Evolutionary conservation across 2,888 invertebrate species (phyloP).

Genomic region (Dasypolia templi): DNA sequence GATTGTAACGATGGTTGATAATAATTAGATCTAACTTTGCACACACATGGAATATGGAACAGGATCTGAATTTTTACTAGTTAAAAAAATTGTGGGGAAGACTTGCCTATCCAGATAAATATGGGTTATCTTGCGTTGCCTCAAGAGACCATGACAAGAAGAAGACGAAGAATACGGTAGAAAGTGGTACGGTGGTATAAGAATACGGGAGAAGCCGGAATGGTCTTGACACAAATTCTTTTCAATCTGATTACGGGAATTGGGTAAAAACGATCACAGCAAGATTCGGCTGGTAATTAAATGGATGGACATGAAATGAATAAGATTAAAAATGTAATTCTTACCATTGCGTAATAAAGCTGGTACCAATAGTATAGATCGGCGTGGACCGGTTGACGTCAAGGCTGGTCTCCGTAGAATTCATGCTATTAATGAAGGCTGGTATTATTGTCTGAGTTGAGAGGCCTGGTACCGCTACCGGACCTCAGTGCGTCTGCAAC

Average conservation of each 20-base stretch:
- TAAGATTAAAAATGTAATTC: background rate
- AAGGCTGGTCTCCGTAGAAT: conserved; percentile 84
- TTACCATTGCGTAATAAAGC: conserved; percentile 94
- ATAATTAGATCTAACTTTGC: background rate
- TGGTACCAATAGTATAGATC: conserved; percentile 94
- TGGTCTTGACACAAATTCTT: background rate
- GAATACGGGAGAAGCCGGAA: background rate
- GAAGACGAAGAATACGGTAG: no score
- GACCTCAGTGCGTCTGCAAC: conserved; percentile 70
- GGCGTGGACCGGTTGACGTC: conserved; percentile 93
- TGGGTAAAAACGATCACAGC: background rate
- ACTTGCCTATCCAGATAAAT: background rate
- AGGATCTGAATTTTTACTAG: background rate
- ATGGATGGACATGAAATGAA: background rate
- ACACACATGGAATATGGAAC: background rate
- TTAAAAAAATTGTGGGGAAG: background rate
- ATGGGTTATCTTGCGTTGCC: background rate
- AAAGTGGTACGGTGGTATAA: no score
- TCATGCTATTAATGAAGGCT: conserved; percentile 77
- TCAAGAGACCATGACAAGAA: no score
- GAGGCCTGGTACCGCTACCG: conserved; percentile 43
- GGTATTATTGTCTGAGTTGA: conserved; percentile 53
- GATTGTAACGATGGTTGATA: background rate
- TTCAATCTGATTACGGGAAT: background rate
- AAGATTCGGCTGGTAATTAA: background rate